Evolutionary conservation across 1,140 invertebrate genomes (phyloP).

Genomic region (Calliphora vicina): DNA sequence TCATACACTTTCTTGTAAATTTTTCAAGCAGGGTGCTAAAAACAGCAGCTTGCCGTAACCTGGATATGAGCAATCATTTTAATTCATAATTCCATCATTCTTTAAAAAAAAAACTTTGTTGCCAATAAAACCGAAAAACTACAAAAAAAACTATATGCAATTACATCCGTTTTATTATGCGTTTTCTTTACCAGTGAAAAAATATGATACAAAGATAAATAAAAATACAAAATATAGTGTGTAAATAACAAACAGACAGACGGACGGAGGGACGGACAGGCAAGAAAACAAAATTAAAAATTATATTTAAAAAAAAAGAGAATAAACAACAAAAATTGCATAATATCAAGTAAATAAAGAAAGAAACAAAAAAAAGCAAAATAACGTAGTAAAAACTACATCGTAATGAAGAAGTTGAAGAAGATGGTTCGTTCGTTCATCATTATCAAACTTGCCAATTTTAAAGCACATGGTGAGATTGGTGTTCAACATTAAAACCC

Average conservation of each 20-base stretch:
- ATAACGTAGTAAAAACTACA: no score
- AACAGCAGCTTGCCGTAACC: no score
- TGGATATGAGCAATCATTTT: no score
- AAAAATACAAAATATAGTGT: background rate
- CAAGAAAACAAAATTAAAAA: background rate
- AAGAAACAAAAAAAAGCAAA: background rate
- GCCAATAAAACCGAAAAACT: background rate
- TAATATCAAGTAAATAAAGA: background rate
- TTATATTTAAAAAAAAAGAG: background rate
- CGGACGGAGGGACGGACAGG: background rate
- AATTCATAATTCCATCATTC: no score
- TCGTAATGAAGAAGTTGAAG: no score
- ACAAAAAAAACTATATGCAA: background rate
- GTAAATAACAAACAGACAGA: background rate
- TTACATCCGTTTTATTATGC: background rate
- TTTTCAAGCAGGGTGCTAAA: no score
- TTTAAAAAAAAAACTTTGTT: background rate
- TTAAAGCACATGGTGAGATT: no score
- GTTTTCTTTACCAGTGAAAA: background rate
- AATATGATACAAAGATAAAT: background rate
- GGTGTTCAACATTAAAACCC: no score
- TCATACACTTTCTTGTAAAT: no score
- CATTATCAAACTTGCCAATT: no score
- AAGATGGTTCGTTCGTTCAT: no score
- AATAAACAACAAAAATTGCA: background rate